Percentiles rank a stretch among this genome's conserved stretches.
phyloP scores from a whole-genome alignment of 2,797 vertebrate genomes.

The Staurois parvus region DNA sequence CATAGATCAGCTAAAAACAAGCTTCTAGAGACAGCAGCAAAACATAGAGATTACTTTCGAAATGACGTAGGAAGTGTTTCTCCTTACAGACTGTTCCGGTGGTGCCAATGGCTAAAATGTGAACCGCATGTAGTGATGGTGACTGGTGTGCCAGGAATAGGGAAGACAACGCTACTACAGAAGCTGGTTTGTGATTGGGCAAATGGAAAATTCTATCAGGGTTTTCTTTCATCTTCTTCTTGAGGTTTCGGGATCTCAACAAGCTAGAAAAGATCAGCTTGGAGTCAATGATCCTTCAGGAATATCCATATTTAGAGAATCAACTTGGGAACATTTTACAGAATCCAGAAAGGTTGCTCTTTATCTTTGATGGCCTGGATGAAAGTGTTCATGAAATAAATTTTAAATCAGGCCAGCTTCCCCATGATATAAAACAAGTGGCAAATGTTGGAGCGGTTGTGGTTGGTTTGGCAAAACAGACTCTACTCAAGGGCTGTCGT shows the following conservation, averaged over 20 bases:
- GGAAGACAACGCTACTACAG: conserved; percentile 77
- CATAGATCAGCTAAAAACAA: conserved; percentile 28
- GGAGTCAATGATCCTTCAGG: conserved; percentile 66
- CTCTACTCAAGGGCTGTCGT: conserved; percentile 73
- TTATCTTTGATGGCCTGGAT: conserved; percentile 79
- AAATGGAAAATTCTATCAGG: conserved; percentile 66
- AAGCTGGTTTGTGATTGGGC: conserved; percentile 78
- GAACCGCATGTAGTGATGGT: conserved; percentile 63
- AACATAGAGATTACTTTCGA: conserved; percentile 33
- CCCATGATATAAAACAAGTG: conserved; percentile 62
- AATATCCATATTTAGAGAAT: conserved; percentile 57
- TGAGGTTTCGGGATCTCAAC: conserved; percentile 69
- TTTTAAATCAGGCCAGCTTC: conserved; percentile 54
- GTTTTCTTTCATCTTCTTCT: conserved; percentile 72
- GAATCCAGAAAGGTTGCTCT: conserved; percentile 71
- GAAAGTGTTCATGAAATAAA: conserved; percentile 66
- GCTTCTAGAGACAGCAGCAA: conserved; percentile 26
- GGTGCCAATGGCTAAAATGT: conserved; percentile 9
- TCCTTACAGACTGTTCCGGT: conserved; percentile 44
- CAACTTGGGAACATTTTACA: conserved; percentile 59
- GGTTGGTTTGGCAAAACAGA: conserved; percentile 73
- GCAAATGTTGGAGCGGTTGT: conserved; percentile 67
- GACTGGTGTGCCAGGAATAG: conserved; percentile 74
- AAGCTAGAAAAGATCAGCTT: conserved; percentile 64
- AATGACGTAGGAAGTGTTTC: conserved; percentile 21